Base-by-base conservation (phyloP, 1,140 invertebrate species). In the Asobara japonica region DNA sequence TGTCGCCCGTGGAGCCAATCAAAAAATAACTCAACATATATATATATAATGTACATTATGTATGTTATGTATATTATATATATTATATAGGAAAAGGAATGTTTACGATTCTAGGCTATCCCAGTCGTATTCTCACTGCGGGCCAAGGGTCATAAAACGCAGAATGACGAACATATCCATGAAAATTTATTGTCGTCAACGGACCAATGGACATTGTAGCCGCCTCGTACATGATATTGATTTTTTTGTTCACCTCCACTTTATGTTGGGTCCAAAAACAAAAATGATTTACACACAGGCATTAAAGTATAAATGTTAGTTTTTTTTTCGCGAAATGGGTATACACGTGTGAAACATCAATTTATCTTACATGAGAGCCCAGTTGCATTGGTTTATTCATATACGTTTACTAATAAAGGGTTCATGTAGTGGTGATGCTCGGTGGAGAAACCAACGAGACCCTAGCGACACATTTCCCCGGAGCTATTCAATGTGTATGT, bases 111-210 rank as follows among this genome's bases (percentile, higher is more conserved):
- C n/a, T 45, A 16, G 3, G 41, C 18, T 45, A 45, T 45, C 41
- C 13, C 11, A 1, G 41, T n/a, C 41, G 41, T 45, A 16, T 16
- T 45, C 41, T 45, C 41, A 45, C 41, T 45, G 41, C n/a, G 41
- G 41, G n/a, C n/a, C 41, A 3, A 45, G 41, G n/a, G 41, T 45
- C 41, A 45, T 45, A 45, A 45, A 45, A 45, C 7, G 3, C 41
- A 13, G 13, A 45, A 45, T 45, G 41, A 45, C 18, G 41, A 45
- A 45, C 41, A 45, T 45, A 45, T 45, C 41, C 41, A 45, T 45
- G 41, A 45, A 45, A 45, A 45, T 45, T 45, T 45, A 45, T 45
- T 45, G 41, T 45, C 41, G 41, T 45, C 41, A 45, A 45, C 41
- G 41, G 41, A 45, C 41, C 41, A 45, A 45, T 18, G 41, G 41